These are phyloP conservation scores for Mormyrus proboscirostris DNA, from an alignment of 2,797 vertebrate species.

Conservation along the genomic window DNA sequence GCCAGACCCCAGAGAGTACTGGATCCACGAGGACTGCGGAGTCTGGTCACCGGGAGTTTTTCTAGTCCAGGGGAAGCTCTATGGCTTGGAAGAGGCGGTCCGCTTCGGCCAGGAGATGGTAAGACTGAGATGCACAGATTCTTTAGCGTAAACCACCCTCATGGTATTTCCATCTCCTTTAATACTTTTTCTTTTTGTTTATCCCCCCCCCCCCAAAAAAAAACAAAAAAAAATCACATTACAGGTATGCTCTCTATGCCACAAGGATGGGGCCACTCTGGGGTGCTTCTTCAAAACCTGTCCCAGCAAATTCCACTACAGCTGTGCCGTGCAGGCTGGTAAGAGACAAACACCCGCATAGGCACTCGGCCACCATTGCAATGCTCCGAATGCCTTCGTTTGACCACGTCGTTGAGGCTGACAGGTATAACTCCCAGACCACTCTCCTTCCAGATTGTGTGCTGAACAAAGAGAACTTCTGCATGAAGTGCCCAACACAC, in stretches of 20 bases:
- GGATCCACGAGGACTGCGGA: slow-evolving; percentile 69
- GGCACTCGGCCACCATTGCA: background rate
- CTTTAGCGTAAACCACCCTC: background rate
- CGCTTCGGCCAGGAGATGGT: slow-evolving; percentile 55
- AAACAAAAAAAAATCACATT: background rate
- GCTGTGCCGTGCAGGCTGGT: slow-evolving; percentile 63
- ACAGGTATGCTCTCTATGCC: slow-evolving; percentile 58
- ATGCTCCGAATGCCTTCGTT: background rate
- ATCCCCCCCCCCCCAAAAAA: too few species aligned
- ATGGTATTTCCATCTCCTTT: background rate
- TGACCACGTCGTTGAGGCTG: background rate
- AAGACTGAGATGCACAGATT: slow-evolving; percentile 26
- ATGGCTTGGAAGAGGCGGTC: slow-evolving; percentile 62
- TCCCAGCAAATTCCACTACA: slow-evolving; percentile 59
- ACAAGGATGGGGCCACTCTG: slow-evolving; percentile 55
- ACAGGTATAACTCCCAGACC: background rate
- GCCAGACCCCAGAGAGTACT: slow-evolving; percentile 46
- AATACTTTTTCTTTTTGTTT: background rate
- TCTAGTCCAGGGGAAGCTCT: slow-evolving; percentile 64
- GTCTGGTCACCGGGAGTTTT: slow-evolving; percentile 64
- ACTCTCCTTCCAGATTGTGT: slow-evolving; percentile 47
- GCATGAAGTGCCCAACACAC: slow-evolving; percentile 62
- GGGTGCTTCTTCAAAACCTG: slow-evolving; percentile 69
- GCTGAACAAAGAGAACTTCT: slow-evolving; percentile 67
- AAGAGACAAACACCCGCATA: background rate